Evolutionary conservation across 1,140 invertebrate genomes (phyloP).

Genomic region (Hermatobates lingyangjiaoensis): DNA sequence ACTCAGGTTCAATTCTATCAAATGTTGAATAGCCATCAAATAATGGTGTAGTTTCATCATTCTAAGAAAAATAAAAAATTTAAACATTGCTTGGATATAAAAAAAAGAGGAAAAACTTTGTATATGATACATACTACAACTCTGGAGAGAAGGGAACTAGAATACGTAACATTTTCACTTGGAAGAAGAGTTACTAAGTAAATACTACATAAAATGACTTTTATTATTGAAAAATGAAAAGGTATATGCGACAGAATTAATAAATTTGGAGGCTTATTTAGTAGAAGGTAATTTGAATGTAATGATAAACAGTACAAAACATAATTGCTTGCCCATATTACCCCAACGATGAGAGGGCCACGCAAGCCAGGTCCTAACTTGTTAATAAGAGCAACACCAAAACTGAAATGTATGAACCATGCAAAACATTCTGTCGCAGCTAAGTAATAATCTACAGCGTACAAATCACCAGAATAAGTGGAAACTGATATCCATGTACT

Average conservation of each 20-base stretch:
- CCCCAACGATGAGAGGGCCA: constrained; percentile 44
- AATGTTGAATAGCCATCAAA: constrained; percentile 34
- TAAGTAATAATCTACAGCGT: constrained; percentile 11
- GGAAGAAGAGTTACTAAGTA: constrained; percentile 18
- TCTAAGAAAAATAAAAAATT: constrained; percentile 20
- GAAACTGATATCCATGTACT: constrained; percentile 8
- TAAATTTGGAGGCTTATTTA: constrained; percentile 25
- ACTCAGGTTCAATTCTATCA: constrained; percentile 43
- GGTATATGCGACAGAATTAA: constrained; percentile 15
- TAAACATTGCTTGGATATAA: constrained; percentile 18
- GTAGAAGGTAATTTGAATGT: constrained; percentile 12
- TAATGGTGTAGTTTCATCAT: constrained; percentile 27
- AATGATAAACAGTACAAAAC: constrained; percentile 34
- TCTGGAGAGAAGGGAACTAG: constrained; percentile 4
- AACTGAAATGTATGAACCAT: constrained; percentile 62
- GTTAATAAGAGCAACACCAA: constrained; percentile 40
- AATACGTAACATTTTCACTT: not conserved
- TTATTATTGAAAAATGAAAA: constrained; percentile 30
- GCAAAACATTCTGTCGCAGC: constrained; percentile 34
- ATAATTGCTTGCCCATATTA: constrained; percentile 42
- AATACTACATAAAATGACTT: constrained; percentile 21
- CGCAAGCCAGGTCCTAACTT: constrained; percentile 29
- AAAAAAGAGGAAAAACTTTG: constrained; percentile 20
- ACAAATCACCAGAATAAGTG: constrained; percentile 6
- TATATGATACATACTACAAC: constrained; percentile 5